phyloP scores from a whole-genome alignment of 2,113 vertebrate species.

The Cnemophilus loriae region DNA sequence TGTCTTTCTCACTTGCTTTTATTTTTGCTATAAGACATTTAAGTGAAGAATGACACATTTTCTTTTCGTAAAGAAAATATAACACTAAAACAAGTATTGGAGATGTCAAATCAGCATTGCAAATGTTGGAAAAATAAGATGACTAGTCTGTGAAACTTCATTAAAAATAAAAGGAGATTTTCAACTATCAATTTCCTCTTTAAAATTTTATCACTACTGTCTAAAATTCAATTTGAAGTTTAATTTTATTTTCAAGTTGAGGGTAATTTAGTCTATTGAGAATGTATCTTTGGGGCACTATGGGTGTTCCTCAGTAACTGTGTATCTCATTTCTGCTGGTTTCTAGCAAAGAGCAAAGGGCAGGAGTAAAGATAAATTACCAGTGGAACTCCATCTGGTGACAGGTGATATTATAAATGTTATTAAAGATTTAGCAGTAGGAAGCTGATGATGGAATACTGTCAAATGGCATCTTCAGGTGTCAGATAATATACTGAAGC shows the following conservation, averaged over 20 bases:
- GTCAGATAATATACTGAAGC: background rate
- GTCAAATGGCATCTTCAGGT: background rate
- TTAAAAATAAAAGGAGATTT: background rate
- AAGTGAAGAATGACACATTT: background rate
- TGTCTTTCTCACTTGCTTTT: background rate
- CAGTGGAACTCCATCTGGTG: slow-evolving; percentile 12
- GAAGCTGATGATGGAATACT: background rate
- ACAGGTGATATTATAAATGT: slow-evolving; percentile 41
- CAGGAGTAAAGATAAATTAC: slow-evolving; percentile 40
- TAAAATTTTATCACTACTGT: slow-evolving; percentile 3
- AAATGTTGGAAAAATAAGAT: background rate
- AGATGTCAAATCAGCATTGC: background rate
- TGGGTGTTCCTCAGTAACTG: slow-evolving; percentile 10
- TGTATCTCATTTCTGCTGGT: background rate
- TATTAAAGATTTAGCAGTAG: slow-evolving; percentile 55
- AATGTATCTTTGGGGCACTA: background rate
- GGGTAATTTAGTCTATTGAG: slow-evolving; percentile 36
- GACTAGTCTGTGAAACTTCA: background rate
- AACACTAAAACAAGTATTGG: background rate
- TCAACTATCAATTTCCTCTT: background rate
- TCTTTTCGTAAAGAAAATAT: background rate
- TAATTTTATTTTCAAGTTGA: slow-evolving; percentile 46
- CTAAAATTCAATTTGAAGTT: slow-evolving; percentile 40
- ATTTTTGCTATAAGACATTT: background rate
- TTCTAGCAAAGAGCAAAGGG: slow-evolving; percentile 19